phyloP scores from a whole-genome alignment of 2,113 vertebrate genomes.

The Struthidea cinerea region DNA sequence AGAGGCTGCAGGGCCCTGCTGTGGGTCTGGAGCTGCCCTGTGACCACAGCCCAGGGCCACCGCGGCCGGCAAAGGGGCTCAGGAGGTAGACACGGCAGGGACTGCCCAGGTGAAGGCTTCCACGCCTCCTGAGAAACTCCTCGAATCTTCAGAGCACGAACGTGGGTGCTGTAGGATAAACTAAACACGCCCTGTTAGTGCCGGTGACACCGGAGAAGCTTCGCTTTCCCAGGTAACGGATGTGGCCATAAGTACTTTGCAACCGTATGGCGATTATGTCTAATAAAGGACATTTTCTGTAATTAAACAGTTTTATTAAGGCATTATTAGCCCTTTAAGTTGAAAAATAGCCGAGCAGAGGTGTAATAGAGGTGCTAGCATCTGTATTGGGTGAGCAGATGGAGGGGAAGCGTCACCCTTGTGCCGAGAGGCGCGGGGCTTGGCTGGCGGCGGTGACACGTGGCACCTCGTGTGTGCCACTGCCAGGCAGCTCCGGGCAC shows the following conservation, averaged over 20 bases:
- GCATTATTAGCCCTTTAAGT: conserved; percentile 51
- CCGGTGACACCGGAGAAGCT: not conserved
- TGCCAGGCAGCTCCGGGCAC: accelerated
- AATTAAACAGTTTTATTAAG: conserved; percentile 57
- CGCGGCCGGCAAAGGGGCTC: accelerated
- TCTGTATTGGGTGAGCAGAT: not conserved
- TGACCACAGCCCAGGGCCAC: accelerated
- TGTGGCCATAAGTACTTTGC: conserved; percentile 1
- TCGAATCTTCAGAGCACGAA: not conserved
- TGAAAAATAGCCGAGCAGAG: conserved; percentile 43
- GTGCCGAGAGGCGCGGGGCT: not conserved
- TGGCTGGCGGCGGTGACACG: accelerated
- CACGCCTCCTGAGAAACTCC: not conserved
- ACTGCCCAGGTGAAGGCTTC: not conserved
- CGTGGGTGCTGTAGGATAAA: not conserved
- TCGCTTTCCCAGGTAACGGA: not conserved
- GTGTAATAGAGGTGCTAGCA: conserved; percentile 4
- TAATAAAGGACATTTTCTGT: conserved; percentile 39
- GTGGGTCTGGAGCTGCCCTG: not conserved
- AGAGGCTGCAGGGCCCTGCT: accelerated
- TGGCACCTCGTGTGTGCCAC: not conserved
- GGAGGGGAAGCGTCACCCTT: not conserved
- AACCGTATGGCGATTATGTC: conserved; percentile 10
- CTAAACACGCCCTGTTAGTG: not conserved
- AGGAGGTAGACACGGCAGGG: accelerated